Evolutionary conservation across 53 echinoderm and acorn worm genomes (phyloP).

Genomic region (Actinopyga echinites): DNA sequence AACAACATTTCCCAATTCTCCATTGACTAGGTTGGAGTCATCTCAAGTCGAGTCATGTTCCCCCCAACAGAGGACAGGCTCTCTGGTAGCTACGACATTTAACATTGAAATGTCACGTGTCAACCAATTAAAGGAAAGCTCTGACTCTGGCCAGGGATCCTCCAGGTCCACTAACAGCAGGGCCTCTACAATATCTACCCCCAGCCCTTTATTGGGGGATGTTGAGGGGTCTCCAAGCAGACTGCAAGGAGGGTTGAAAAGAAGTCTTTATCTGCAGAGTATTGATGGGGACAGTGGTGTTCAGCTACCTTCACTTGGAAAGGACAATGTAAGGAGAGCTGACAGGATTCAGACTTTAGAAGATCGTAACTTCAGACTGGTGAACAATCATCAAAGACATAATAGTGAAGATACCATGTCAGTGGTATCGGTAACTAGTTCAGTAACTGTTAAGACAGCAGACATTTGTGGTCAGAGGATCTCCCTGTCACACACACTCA

Average conservation of each 20-base stretch:
- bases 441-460: not conserved
- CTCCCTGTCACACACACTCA: slow-evolving; percentile 16
- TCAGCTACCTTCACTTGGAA: not conserved
- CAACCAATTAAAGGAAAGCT: slow-evolving; percentile 65
- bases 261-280: slow-evolving; percentile 19
- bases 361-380: slow-evolving; percentile 6
- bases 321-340: not conserved
- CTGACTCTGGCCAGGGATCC: slow-evolving; percentile 90
- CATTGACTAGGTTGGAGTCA: not conserved
- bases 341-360: not conserved
- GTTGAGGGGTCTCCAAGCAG: slow-evolving; percentile 20
- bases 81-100: not conserved
- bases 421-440: slow-evolving; percentile 48
- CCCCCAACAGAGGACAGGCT: not conserved
- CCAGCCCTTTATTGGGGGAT: slow-evolving; percentile 71
- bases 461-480: slow-evolving; percentile 32
- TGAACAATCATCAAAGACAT: not conserved
- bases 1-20: not conserved
- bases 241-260: not conserved
- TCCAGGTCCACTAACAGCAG: slow-evolving; percentile 68
- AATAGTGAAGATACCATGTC: slow-evolving; percentile 52
- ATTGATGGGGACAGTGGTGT: slow-evolving; percentile 4
- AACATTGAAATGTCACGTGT: slow-evolving; percentile 75
- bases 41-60: not conserved
- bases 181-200: slow-evolving; percentile 73